Conservation (phyloP, 2,797 vertebrate species). For the Psittacula derbiana region DNA sequence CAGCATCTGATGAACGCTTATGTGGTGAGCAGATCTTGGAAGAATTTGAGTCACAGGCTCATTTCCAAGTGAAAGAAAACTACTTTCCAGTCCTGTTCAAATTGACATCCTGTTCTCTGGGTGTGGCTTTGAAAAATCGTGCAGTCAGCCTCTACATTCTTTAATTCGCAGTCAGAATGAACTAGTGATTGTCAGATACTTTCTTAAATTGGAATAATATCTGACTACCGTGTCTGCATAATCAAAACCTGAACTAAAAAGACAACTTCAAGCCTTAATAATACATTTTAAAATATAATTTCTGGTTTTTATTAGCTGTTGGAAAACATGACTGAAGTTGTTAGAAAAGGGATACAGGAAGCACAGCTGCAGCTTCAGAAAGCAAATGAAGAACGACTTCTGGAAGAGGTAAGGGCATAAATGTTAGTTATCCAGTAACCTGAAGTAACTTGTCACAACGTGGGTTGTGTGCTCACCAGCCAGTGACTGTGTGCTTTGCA, state of each 20-base stretch:
- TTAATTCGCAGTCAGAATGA: background rate
- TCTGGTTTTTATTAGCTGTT: constrained; percentile 79
- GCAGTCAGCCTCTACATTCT: background rate
- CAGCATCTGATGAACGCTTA: background rate
- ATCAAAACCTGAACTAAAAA: background rate
- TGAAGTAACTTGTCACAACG: background rate
- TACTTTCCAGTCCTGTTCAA: background rate
- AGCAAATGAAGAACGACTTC: constrained; percentile 89
- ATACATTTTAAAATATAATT: background rate
- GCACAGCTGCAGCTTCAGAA: constrained; percentile 91
- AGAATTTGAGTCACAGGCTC: background rate
- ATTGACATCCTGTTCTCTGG: background rate
- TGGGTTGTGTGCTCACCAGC: background rate
- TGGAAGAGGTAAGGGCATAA: constrained; percentile 85
- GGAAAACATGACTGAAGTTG: constrained; percentile 97
- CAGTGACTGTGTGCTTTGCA: constrained; percentile 57
- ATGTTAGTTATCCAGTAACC: background rate
- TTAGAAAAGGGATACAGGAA: constrained; percentile 93
- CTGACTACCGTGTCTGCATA: background rate
- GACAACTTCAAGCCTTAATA: background rate
- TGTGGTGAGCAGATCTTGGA: background rate
- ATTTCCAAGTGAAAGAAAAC: background rate
- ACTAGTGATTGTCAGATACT: background rate
- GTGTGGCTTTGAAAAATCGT: background rate
- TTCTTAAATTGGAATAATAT: background rate